Percentiles rank a stretch among this genome's conserved stretches.
These are phyloP conservation scores for Lasiurus cinereus DNA, from an alignment of 2,113 vertebrate genomes.

Conservation along the genomic window DNA sequence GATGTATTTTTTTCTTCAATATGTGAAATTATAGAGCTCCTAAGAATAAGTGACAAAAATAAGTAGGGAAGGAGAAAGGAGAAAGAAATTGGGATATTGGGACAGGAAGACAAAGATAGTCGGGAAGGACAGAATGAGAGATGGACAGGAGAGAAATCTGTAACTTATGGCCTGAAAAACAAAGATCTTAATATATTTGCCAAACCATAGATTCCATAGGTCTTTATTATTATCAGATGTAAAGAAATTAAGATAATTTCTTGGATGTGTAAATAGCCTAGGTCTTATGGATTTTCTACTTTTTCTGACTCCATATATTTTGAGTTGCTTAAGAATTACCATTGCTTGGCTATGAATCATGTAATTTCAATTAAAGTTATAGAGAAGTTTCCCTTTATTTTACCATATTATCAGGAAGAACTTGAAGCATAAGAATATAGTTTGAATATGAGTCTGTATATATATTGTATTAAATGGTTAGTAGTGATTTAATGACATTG, in stretches of 20 bases:
- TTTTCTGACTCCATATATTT: neutral
- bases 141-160: neutral
- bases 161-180: neutral
- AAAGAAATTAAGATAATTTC: neutral
- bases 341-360: neutral
- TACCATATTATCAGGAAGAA: neutral
- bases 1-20: neutral
- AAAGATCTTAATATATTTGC: neutral
- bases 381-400: neutral
- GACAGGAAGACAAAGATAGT: neutral
- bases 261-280: neutral
- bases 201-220: neutral
- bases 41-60: neutral
- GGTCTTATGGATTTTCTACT: neutral
- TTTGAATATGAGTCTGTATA: neutral
- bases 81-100: neutral
- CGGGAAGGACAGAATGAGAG: no score
- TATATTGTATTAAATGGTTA: neutral
- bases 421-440: neutral
- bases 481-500: neutral
- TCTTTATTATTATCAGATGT: neutral
- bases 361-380: neutral
- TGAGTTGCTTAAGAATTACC: neutral
- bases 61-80: neutral
- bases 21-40: neutral